phyloP scores from a whole-genome alignment of 2,888 invertebrate species.

The Arge pagana region DNA sequence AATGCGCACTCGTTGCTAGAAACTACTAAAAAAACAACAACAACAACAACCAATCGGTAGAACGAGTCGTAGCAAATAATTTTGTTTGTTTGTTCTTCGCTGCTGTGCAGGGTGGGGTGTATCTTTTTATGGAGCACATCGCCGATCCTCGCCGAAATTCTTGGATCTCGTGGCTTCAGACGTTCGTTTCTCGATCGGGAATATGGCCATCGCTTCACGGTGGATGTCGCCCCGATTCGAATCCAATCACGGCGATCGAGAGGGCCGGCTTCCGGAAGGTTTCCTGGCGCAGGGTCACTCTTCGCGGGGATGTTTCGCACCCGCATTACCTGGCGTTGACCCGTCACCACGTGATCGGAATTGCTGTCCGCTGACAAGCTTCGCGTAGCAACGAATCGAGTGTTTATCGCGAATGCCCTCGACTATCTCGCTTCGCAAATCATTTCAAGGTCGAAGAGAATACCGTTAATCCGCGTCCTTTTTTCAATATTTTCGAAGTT shows the following conservation, averaged over 20 bases:
- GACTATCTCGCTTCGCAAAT: too few relatives aligned
- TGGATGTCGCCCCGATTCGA: conserved; percentile 43
- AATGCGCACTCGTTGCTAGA: too few relatives aligned
- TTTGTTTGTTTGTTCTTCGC: not conserved
- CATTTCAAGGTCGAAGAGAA: too few relatives aligned
- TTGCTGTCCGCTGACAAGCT: conserved; percentile 42
- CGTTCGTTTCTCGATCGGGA: conserved; percentile 40
- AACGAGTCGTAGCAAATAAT: too few relatives aligned
- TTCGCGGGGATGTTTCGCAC: conserved; percentile 45
- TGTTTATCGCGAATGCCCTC: too few relatives aligned
- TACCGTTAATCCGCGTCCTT: too few relatives aligned
- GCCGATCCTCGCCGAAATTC: conserved; percentile 39
- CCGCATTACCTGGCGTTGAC: conserved; percentile 44
- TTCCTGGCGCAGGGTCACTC: conserved; percentile 37
- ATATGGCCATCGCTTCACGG: conserved; percentile 52
- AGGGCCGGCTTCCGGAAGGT: conserved; percentile 41
- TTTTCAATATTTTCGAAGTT: too few relatives aligned
- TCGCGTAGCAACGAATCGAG: not conserved
- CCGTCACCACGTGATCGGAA: conserved; percentile 45
- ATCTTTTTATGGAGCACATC: conserved; percentile 50
- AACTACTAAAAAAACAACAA: too few relatives aligned
- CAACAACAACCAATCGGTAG: too few relatives aligned
- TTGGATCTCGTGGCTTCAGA: conserved; percentile 42
- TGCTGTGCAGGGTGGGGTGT: conserved; percentile 44
- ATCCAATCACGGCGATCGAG: conserved; percentile 41